Base-by-base conservation (phyloP, 2,797 vertebrate genomes). In the Pyrrhura leucotis region DNA sequence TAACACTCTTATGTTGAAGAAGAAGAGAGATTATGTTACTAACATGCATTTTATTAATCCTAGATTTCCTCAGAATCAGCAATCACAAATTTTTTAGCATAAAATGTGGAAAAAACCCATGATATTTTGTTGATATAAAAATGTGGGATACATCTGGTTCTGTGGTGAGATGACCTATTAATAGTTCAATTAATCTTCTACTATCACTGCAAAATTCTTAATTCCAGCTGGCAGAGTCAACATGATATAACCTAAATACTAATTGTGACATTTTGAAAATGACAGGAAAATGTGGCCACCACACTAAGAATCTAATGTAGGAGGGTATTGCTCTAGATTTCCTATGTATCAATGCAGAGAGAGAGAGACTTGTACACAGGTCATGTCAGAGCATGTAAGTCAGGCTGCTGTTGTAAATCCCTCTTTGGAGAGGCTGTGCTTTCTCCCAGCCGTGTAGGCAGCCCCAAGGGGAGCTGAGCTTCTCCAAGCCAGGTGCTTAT, bases 101-200 rank as follows among this genome's bases (percentile, higher is more conserved):
- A 81, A 82, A 87, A 66, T 11, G n/a, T 7, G 11, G 13, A 53
- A 88, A 86, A 82, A 68, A 0, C 0, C 9, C 22, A 51, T 40
- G 25, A 53, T 56, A 72, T n/a, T 72, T 45, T 35, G 18, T 72
- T 93, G 35, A 29, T 86, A 73, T 14, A 88, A 92, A 93, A 89
- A 75, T 22, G 39, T 69, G 56, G n/a, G 39, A 48, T 94, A 75
- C 71, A 93, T 33, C 73, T 81, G 73, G 21, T 78, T 94, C n/a
- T 91, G 63, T 76, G 61, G 50, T 54, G 84, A 68, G 59, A 59
- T 54, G 39, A 73, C 88, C 62, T 84, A 75, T 54, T 94, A 90
- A 92, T 78, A 75, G 45, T 59, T 79, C 58, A 93, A 88, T 93
- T 94, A 88, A 85, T 94, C 76, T 89, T 90, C 76, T 45, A 31